Conservation (phyloP, 2,113 vertebrate species). For the Equus przewalskii region DNA sequence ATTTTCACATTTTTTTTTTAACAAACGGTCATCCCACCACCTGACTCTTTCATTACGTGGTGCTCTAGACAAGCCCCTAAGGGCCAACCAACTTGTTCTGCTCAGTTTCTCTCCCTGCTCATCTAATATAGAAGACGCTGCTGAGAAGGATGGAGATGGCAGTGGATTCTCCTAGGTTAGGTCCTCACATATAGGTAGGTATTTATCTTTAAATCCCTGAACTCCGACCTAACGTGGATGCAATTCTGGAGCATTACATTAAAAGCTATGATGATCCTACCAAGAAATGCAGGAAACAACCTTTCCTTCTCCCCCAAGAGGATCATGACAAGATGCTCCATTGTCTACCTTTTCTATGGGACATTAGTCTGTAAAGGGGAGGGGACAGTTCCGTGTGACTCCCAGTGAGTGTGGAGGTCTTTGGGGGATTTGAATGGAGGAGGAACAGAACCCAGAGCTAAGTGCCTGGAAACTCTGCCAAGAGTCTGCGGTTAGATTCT, state of each 20-base stretch:
- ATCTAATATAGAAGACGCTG: not conserved
- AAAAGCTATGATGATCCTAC: not conserved
- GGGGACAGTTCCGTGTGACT: not conserved
- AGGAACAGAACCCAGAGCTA: not conserved
- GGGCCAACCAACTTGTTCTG: not conserved
- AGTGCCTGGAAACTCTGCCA: not conserved
- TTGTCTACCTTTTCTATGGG: not conserved
- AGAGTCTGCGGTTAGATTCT: not conserved
- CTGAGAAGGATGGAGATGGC: not conserved
- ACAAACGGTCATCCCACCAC: not conserved
- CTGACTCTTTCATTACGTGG: slow-evolving; percentile 22
- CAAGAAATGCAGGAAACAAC: not conserved
- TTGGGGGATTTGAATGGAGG: not conserved
- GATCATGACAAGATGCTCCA: not conserved
- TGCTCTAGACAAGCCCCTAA: not conserved
- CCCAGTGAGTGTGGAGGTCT: not conserved
- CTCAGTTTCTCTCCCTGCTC: not conserved
- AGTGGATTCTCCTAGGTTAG: not conserved
- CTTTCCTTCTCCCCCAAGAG: not conserved
- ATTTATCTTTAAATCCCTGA: not conserved
- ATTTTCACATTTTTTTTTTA: not conserved
- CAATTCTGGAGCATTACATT: not conserved
- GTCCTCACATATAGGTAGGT: not conserved
- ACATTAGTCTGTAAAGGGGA: not conserved
- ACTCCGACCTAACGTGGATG: not conserved